Percentiles rank a stretch among this genome's conserved stretches.
Evolutionary conservation across 2,113 vertebrate genomes (phyloP).

Genomic region (Hyla sarda): DNA sequence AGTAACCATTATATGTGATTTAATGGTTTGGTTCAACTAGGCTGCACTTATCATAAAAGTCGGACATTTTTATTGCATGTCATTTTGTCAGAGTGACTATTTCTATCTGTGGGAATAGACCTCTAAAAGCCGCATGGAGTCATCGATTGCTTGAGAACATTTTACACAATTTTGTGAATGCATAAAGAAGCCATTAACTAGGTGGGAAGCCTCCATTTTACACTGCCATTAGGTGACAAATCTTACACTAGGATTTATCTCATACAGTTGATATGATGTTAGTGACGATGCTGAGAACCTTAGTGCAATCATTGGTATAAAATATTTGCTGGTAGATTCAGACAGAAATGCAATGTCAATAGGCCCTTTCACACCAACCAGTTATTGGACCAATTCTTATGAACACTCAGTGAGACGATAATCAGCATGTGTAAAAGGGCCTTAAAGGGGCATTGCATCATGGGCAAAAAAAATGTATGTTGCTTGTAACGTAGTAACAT

Average conservation of each 20-base stretch:
- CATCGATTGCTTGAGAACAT: not conserved
- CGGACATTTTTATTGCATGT: constrained; percentile 6
- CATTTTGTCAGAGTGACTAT: not conserved
- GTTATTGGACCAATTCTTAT: too few relatives aligned
- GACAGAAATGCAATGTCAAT: too few relatives aligned
- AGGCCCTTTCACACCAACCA: too few relatives aligned
- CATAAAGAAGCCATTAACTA: not conserved
- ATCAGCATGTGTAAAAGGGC: too few relatives aligned
- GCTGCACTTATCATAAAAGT: constrained; percentile 16
- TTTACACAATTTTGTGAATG: not conserved
- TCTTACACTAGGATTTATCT: not conserved
- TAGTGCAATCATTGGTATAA: not conserved
- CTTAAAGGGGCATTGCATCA: too few relatives aligned
- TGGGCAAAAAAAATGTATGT: too few relatives aligned
- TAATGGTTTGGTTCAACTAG: not conserved
- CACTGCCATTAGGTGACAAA: not conserved
- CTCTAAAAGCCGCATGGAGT: not conserved
- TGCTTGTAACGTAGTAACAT: too few relatives aligned
- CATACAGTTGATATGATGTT: not conserved
- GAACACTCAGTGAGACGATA: too few relatives aligned
- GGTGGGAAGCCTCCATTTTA: not conserved
- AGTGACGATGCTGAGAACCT: not conserved
- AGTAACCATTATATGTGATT: constrained; percentile 9
- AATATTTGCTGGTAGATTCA: not conserved
- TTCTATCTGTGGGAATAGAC: not conserved